Evolutionary conservation across 2,888 invertebrate genomes (phyloP).

Genomic region (Zhuqinia jingwanae): DNA sequence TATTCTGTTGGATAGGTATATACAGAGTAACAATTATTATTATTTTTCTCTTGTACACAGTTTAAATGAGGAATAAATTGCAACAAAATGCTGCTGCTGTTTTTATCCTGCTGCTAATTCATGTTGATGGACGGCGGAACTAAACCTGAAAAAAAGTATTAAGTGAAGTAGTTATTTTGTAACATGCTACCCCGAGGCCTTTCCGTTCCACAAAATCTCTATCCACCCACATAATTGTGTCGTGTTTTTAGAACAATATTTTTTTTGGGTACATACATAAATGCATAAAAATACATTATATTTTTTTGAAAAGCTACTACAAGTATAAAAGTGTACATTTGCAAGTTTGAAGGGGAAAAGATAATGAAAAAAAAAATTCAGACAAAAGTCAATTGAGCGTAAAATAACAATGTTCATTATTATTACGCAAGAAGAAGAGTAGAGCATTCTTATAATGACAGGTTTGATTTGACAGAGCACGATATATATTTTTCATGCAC

Average conservation of each 20-base stretch:
- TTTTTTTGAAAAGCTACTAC: too few relatives aligned
- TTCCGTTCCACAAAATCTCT: constrained; percentile 45
- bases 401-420: neutral
- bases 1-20: too few relatives aligned
- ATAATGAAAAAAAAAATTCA: neutral
- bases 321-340: too few relatives aligned
- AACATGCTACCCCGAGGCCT: constrained; percentile 49
- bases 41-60: too few relatives aligned
- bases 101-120: too few relatives aligned
- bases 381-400: constrained; percentile 20
- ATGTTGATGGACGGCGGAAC: too few relatives aligned
- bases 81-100: too few relatives aligned
- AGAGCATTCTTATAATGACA: constrained; percentile 57
- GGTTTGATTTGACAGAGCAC: constrained; percentile 25
- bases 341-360: too few relatives aligned
- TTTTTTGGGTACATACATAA: neutral
- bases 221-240: constrained; percentile 13
- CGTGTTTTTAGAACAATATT: neutral
- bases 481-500: neutral
- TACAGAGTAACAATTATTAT: constrained; percentile 5
- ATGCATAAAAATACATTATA: too few relatives aligned
- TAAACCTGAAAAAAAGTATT: constrained; percentile 1
- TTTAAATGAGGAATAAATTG: too few relatives aligned
- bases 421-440: constrained; percentile 53
- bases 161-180: constrained; percentile 24